Conservation (phyloP, 2,888 invertebrate genomes). For the Drosophila antonietae region DNA sequence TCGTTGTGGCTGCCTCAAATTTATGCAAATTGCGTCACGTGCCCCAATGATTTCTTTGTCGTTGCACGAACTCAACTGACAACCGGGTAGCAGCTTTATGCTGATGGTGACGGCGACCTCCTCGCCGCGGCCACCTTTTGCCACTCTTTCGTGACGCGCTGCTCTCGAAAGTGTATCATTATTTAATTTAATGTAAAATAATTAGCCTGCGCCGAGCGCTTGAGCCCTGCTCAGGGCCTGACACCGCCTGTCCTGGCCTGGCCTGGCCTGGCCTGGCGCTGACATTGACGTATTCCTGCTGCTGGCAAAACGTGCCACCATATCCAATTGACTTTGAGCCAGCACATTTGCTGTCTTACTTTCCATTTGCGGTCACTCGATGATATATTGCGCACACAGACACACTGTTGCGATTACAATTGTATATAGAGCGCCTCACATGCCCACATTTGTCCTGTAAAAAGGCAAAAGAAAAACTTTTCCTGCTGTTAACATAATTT, state of each 20-base stretch:
- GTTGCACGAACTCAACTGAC: slow-evolving; percentile 49
- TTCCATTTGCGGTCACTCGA: slow-evolving; percentile 73
- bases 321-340: slow-evolving; percentile 35
- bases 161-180: slow-evolving; percentile 83
- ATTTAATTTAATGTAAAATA: slow-evolving; percentile 85
- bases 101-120: slow-evolving; percentile 13
- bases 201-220: slow-evolving; percentile 77
- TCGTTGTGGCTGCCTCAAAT: slow-evolving; percentile 63
- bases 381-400: slow-evolving; percentile 63
- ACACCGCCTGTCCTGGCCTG: neutral
- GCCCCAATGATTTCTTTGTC: slow-evolving; percentile 77
- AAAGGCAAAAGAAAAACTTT: slow-evolving; percentile 45
- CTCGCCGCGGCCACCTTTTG: slow-evolving; percentile 29
- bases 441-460: slow-evolving; percentile 43
- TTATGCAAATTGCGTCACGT: slow-evolving; percentile 84
- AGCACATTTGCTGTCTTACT: slow-evolving; percentile 30
- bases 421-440: slow-evolving; percentile 33
- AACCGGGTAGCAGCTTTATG: slow-evolving; percentile 24
- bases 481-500: slow-evolving; percentile 75
- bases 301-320: slow-evolving; percentile 40
- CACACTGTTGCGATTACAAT: slow-evolving; percentile 47
- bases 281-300: slow-evolving; percentile 71
- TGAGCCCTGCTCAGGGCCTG: neutral
- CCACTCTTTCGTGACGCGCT: slow-evolving; percentile 50
- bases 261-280: slow-evolving; percentile 18